A percentile compares a stretch with the other conserved stretches of the same genome.
phyloP scores from a whole-genome alignment of 2,797 vertebrate species.

The Harpagifer antarcticus region DNA sequence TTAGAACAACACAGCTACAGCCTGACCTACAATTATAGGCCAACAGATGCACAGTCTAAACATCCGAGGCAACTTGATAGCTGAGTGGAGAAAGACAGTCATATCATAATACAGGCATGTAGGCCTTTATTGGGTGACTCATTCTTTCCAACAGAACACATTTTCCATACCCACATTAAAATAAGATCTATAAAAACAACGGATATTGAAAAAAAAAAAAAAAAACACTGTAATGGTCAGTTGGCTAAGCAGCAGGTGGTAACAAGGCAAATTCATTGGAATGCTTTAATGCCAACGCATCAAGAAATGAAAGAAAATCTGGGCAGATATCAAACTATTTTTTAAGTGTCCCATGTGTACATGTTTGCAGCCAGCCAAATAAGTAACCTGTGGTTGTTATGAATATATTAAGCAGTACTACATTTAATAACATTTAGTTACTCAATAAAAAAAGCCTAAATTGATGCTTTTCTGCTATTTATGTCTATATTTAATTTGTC shows the following conservation, averaged over 20 bases:
- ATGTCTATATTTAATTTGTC: background rate
- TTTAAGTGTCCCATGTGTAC: background rate
- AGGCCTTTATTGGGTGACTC: constrained; percentile 73
- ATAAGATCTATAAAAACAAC: constrained; percentile 61
- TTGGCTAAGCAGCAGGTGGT: constrained; percentile 51
- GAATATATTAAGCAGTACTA: background rate
- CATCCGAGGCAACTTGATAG: constrained; percentile 76
- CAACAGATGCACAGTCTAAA: constrained; percentile 79
- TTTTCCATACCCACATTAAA: constrained; percentile 74
- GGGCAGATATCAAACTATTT: background rate
- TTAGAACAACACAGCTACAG: constrained; percentile 55
- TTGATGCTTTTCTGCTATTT: background rate
- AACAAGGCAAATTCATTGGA: background rate
- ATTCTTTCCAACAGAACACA: constrained; percentile 77
- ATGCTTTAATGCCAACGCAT: background rate
- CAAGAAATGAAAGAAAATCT: background rate
- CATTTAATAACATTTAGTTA: background rate
- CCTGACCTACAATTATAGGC: constrained; percentile 70
- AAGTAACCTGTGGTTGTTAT: background rate
- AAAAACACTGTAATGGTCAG: constrained; percentile 5
- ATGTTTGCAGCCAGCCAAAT: background rate
- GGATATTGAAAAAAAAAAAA: constrained; percentile 30
- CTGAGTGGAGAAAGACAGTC: constrained; percentile 77
- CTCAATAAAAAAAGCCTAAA: background rate
- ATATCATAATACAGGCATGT: constrained; percentile 76